Evolutionary conservation across 2,797 vertebrate species (phyloP).

Genomic region (Coracias cyanogaster): DNA sequence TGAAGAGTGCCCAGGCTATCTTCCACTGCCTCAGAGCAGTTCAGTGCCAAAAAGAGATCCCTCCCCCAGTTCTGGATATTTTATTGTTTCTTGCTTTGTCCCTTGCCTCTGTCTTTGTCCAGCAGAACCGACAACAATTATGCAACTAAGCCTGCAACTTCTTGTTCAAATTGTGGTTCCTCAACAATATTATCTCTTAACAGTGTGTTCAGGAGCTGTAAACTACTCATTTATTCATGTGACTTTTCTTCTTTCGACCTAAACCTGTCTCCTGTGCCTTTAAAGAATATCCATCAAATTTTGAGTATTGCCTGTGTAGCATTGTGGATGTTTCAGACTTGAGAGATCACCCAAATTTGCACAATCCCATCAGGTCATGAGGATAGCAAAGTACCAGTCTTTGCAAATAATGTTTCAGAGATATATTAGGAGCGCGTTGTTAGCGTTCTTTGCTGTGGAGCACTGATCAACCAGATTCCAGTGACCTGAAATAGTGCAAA

Average conservation of each 20-base stretch:
- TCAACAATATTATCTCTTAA: background rate
- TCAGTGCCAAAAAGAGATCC: background rate
- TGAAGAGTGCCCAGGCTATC: background rate
- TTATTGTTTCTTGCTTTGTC: background rate
- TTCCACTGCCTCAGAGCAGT: background rate
- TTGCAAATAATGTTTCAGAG: background rate
- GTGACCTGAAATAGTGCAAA: background rate
- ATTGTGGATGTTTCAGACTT: background rate
- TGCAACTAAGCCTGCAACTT: background rate
- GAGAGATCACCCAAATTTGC: background rate
- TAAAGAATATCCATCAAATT: background rate
- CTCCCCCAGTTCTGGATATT: rapidly evolving
- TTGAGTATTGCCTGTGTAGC: background rate
- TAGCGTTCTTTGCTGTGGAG: background rate
- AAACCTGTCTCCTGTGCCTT: background rate
- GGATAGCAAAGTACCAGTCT: background rate
- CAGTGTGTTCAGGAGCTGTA: background rate
- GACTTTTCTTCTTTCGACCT: background rate
- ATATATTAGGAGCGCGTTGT: background rate
- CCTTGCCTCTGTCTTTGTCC: background rate
- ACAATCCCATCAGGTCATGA: background rate
- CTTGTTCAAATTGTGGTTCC: background rate
- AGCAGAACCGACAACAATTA: background rate
- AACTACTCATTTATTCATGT: background rate
- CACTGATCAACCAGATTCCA: background rate